These are phyloP conservation scores for Limnephilus rhombicus DNA, from an alignment of 2,888 invertebrate species.

Conservation along the genomic window DNA sequence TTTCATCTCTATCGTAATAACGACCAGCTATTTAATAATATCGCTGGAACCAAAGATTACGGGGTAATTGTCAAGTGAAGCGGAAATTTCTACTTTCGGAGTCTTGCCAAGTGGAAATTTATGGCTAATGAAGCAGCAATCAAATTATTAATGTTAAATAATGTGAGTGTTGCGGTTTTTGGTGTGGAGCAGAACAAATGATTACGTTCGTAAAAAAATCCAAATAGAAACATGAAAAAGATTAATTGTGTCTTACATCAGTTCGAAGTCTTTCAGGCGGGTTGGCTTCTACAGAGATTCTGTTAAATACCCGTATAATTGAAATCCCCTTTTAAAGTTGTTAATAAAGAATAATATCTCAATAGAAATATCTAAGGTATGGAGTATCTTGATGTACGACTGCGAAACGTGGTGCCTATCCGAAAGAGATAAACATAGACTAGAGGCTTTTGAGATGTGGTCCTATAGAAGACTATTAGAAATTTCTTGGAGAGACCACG, in stretches of 20 bases:
- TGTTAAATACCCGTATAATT: too few species aligned
- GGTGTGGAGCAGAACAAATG: neutral
- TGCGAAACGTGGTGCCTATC: too few species aligned
- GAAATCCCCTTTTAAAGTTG: too few species aligned
- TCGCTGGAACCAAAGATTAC: constrained; percentile 25
- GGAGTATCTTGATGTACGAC: too few species aligned
- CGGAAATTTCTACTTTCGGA: neutral
- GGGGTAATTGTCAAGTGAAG: neutral
- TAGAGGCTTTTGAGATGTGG: too few species aligned
- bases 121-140: constrained; percentile 23
- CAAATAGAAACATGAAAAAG: neutral
- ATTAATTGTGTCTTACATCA: neutral
- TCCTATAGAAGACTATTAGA: too few species aligned
- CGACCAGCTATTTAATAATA: constrained; percentile 3
- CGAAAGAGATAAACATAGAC: too few species aligned
- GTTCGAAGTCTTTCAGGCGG: too few species aligned
- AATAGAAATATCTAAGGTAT: too few species aligned
- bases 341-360: too few species aligned
- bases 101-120: neutral
- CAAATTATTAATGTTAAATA: constrained; percentile 9
- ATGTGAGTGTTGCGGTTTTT: neutral
- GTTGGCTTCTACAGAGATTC: too few species aligned
- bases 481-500: too few species aligned
- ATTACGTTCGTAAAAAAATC: neutral
- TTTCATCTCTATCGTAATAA: neutral